These are phyloP conservation scores for Oriolus oriolus DNA, from an alignment of 2,113 vertebrate genomes.

Conservation along the genomic window DNA sequence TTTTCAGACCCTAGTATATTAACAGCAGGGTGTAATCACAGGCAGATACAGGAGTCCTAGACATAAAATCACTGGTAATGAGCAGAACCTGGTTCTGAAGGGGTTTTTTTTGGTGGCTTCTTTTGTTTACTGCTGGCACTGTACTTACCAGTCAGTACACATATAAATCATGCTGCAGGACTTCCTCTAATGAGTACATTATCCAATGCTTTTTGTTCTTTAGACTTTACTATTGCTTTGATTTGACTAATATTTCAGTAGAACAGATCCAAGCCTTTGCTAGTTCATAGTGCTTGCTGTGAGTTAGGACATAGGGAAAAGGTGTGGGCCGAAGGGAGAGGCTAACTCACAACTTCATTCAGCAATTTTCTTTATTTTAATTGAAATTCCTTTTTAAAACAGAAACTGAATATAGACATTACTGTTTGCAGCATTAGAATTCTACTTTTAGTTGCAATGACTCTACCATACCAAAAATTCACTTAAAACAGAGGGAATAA, in stretches of 20 bases:
- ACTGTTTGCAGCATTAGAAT: neutral
- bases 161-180: neutral
- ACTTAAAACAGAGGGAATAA: neutral
- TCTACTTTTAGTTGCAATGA: neutral
- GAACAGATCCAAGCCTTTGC: neutral
- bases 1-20: neutral
- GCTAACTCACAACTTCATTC: neutral
- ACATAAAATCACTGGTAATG: neutral
- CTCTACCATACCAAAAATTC: neutral
- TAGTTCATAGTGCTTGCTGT: neutral
- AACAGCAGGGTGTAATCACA: neutral
- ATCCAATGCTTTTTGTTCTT: neutral
- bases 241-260: neutral
- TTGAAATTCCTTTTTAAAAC: neutral
- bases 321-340: neutral
- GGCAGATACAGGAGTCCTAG: neutral
- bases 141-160: neutral
- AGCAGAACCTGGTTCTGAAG: neutral
- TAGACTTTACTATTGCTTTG: neutral
- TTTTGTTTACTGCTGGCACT: neutral
- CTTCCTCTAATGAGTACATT: neutral
- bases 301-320: neutral
- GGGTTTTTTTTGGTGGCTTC: neutral
- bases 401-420: neutral
- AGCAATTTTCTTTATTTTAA: neutral